Base-by-base conservation (phyloP, 2,888 invertebrate genomes). In the Holacanthella duospinosa region DNA sequence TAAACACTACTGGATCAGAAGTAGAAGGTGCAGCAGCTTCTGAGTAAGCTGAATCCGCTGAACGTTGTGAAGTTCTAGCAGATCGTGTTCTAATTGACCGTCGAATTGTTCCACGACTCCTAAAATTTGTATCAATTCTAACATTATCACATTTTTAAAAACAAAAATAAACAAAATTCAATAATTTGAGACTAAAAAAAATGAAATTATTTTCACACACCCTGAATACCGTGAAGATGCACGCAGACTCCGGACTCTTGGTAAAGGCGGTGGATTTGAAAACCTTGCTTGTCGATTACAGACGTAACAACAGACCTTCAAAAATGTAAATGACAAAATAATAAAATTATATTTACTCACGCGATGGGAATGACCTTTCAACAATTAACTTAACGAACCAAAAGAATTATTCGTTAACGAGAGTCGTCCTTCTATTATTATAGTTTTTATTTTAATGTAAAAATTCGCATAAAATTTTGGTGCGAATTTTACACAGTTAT, bases 221-320 rank as follows among this genome's bases (percentile, higher is more conserved):
- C 36, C 36, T 16, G 36, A 36, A 21, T 59, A 25, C 48, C 59
- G 43, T 43, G 70, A 25, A 2, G 67, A 61, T 27, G 66, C 44
- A 43, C 69, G 64, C 43, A 71, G 65, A 61, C 70, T 71, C 54
- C 71, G 55, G 44, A 67, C 66, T n/a, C 71, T 65, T 58, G 68
- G 64, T 63, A 71, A 68, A 56, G 65, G 56, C 48, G 64, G 48
- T 12, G 59, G 63, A 28, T 63, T 61, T 44, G 68, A 60, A 29
- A 67, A 66, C 16, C 67, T 59, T 53, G 68, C 66, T 57, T 68
- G 54, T 43, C 72, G 56, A 44, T 71, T 71, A 57, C 72, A 72
- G 67, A 70, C 66, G 64, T 66, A 72, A 55, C 72, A 72, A 60
- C 72, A 72, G 43, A 71, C 68, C 72, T 72, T 29, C 24, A 56